Evolutionary conservation across 1,140 invertebrate species (phyloP), one percentile per base, ranked within the genome.

Genomic region (honey bee (Apis mellifera)): DNA sequence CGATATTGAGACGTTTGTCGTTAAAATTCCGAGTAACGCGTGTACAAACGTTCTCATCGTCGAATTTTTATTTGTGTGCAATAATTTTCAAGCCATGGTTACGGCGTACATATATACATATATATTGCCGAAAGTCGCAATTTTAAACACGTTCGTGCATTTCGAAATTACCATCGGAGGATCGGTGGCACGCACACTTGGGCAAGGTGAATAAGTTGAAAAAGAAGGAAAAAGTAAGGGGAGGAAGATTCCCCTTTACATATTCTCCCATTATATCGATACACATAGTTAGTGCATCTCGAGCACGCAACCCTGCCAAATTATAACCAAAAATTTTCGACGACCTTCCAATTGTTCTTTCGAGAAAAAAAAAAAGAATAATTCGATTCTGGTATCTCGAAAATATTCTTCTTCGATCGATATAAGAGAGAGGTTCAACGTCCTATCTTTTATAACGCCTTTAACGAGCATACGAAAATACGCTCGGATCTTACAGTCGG

Each of bases 221-320:
- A 52, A 32, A 11, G 70, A 32, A 23, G 17, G 50, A 71, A 8
- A 11, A 8, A 11, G 52, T 13, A 19, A 1, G 52, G 13, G 70
- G 55, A n/a, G 3, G 32, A 50, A 13, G 42, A 42, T 42, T 48
- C 32, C 17, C 42, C 50, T 42, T 79, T 72, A 62, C 76, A 54
- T 85, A 76, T 86, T 80, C 68, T 64, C 65, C 54, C 68, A 73
- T 86, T 80, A 83, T 66, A 60, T 71, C 73, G 84, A 83, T 74
- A 64, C 74, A 75, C 74, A 78, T 85, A 68, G 82, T 80, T 73
- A 75, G 73, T 80, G 72, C 59, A 69, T 12, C 68, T 69, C 17
- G 23, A n/a, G 55, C 87, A 89, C 79, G 87, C 84, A 71, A 90
- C 76, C 57, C 69, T 81, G 75, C 57, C 68, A 82, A 84, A 90